Evolutionary conservation across 1,140 invertebrate species (phyloP), one percentile per base, ranked within the genome.

Genomic region (Camponotus pennsylvanicus): DNA sequence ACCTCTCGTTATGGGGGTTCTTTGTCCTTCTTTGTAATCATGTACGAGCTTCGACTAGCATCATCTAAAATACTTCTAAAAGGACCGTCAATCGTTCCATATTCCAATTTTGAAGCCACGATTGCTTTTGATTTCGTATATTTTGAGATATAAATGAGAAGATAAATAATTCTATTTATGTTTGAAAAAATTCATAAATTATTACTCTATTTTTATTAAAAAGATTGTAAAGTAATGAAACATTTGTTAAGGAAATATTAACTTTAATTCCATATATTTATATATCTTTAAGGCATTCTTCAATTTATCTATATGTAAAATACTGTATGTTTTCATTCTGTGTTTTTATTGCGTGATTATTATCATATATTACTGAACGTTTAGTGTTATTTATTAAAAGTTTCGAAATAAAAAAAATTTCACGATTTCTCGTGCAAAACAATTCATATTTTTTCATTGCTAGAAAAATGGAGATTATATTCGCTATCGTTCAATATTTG

Each of bases 1-100:
- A 18, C 8, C 55, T 83, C 55, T 83, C 55, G 7, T 83, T 73
- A 83, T 49, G 32, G 42, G 32, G 13, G 7, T 34, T 37, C 40
- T 83, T 83, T 75, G 79, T 75, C 27, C 13, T 45, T 61, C 69
- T 34, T 13, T 27, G 42, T 49, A 79, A 69, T 66, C 18, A 15
- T 80, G 27, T n/a, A 63, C n/a, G 45, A 70, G 49, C 34, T 80
- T 70, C 6, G 11, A 57, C 18, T 71, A 42, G 3, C 27, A 15
- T 13, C 15, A 15, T 13, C 15, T 11, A 34, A 82, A 61, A 61
- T 2, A 34, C 18, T 63, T 40, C 32, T 75, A 59, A 18, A 9
- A 82, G 15, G 13, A 21, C 45, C 18, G 13, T 82, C 13, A 42
- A 61, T 61, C 55, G 49, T 34, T 32, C 8, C 8, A 34, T 63